Evolutionary conservation across 2,797 vertebrate species (phyloP).

Genomic region (Nasua narica): DNA sequence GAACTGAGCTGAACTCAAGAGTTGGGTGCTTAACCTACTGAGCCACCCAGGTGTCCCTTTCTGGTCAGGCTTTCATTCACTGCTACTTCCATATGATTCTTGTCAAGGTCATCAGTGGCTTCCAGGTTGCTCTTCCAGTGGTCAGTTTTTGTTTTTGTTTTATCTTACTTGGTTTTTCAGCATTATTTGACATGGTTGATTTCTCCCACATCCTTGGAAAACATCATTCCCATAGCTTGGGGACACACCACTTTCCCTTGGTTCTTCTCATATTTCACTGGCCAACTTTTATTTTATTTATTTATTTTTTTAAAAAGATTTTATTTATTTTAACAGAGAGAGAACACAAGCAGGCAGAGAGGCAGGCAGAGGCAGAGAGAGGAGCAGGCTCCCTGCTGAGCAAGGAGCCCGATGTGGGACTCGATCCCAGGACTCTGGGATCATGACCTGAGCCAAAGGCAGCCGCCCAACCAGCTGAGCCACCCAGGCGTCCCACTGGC

Average conservation of each 20-base stretch:
- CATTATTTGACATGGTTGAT: background rate
- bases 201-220: background rate
- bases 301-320: too few relatives aligned
- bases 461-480: too few relatives aligned
- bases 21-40: background rate
- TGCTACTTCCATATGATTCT: background rate
- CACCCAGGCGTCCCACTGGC: too few relatives aligned
- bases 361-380: too few relatives aligned
- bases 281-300: background rate
- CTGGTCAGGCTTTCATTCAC: background rate
- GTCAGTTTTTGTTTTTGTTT: background rate
- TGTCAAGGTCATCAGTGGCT: background rate
- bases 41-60: background rate
- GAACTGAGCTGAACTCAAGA: background rate
- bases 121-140: background rate
- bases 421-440: too few relatives aligned
- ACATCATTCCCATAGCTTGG: background rate
- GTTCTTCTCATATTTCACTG: background rate
- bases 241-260: background rate
- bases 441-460: too few relatives aligned
- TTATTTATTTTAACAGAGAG: too few relatives aligned
- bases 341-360: too few relatives aligned
- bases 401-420: too few relatives aligned
- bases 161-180: background rate
- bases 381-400: too few relatives aligned